phyloP scores from a whole-genome alignment of 2,888 invertebrate genomes.

The Cantharis lateralis region DNA sequence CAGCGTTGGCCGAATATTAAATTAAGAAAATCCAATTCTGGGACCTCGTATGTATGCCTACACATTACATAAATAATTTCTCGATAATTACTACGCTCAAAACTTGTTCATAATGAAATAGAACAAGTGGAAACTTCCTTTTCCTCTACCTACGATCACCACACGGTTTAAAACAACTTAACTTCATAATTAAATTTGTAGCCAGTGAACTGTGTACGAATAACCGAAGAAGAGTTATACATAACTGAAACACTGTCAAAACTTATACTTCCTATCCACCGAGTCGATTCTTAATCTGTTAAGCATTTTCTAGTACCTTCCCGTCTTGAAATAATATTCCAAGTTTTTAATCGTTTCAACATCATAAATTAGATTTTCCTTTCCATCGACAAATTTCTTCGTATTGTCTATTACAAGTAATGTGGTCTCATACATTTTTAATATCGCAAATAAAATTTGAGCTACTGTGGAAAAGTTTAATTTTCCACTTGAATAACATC shows the following conservation, averaged over 20 bases:
- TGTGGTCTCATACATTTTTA: neutral
- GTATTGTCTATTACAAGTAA: neutral
- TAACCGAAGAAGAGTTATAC: neutral
- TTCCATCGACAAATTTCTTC: neutral
- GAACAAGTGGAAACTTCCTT: neutral
- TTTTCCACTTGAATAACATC: neutral
- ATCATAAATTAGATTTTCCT: neutral
- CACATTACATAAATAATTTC: neutral
- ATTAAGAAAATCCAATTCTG: neutral
- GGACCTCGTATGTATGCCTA: neutral
- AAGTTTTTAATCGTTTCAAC: neutral
- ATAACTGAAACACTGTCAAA: conserved; percentile 13
- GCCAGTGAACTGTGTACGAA: conserved; percentile 8
- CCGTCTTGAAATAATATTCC: neutral
- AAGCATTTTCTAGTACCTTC: neutral
- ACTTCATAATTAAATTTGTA: conserved; percentile 17
- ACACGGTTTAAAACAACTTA: conserved; percentile 14
- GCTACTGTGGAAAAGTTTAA: neutral
- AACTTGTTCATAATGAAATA: neutral
- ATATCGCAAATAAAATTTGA: neutral
- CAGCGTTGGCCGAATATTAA: neutral
- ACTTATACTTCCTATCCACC: neutral
- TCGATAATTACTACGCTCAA: neutral
- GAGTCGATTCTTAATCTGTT: conserved; percentile 8
- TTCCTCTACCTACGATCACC: neutral